Evolutionary conservation across 2,888 invertebrate genomes (phyloP).

Genomic region (Operophtera brumata): DNA sequence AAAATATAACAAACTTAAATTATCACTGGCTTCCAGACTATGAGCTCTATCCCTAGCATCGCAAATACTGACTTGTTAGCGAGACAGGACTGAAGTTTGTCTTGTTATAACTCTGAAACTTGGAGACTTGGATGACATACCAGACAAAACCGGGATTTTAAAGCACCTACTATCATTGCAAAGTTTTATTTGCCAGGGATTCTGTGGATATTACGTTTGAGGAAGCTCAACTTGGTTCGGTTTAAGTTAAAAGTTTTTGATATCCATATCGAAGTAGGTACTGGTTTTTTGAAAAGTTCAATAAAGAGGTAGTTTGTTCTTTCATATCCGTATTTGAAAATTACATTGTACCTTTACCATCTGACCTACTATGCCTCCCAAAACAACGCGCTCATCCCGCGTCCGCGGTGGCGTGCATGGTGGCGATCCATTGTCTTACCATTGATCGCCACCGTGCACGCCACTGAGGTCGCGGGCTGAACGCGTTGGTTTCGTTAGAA

Average conservation of each 20-base stretch:
- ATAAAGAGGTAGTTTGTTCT: not conserved
- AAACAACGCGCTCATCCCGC: too few species aligned
- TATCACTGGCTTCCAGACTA: slow-evolving; percentile 9
- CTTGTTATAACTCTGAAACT: slow-evolving; percentile 61
- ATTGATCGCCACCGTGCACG: too few species aligned
- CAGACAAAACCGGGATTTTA: slow-evolving; percentile 30
- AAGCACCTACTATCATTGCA: slow-evolving; percentile 26
- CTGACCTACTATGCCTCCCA: too few species aligned
- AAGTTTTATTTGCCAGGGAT: slow-evolving; percentile 26
- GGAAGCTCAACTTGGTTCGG: slow-evolving; percentile 12
- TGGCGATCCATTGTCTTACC: too few species aligned
- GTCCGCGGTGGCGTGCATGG: too few species aligned
- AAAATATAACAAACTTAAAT: slow-evolving; percentile 5
- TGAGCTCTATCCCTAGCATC: slow-evolving; percentile 42
- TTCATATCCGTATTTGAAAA: too few species aligned
- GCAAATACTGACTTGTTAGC: slow-evolving; percentile 56
- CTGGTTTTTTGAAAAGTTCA: not conserved
- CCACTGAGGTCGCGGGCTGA: too few species aligned
- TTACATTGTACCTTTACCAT: too few species aligned
- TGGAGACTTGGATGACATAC: slow-evolving; percentile 34
- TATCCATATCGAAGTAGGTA: not conserved
- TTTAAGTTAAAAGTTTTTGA: not conserved
- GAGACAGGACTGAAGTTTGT: slow-evolving; percentile 56
- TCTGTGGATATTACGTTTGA: slow-evolving; percentile 18
- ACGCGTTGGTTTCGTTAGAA: too few species aligned